Base-by-base conservation (phyloP, 2,888 invertebrate species). In the Spialia ferax region DNA sequence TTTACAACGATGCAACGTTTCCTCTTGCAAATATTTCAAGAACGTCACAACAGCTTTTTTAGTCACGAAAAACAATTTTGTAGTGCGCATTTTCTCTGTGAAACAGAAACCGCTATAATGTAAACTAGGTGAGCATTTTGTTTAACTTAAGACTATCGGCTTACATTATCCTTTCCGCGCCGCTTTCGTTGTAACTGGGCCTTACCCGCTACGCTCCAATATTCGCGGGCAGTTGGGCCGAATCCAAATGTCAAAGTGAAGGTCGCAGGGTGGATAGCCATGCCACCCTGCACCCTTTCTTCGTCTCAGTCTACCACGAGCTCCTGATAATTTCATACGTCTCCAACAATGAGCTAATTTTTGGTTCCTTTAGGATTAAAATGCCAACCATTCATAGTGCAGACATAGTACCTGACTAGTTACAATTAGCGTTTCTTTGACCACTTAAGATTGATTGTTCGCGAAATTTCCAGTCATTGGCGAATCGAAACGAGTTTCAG, bases 281-380 rank as follows among this genome's bases (percentile, higher is more conserved):
- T 15, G 18, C 29, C 48, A 62, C 52, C 52, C 62, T 52, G 52
- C 35, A 62, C 62, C 52, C 35, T 35, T n/a, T 52, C 62, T 35
- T 32, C n/a, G 50, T 22, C 26, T 52, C 62, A 62, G 62, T 62
- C 15, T 15, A 52, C 62, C 50, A 35, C 50, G 22, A 52, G 18
- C 62, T 22, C 26, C 10, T 23, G 50, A 1, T 7, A 32, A 13
- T 8, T 50, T 11, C 7, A n/a, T 45, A 35, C 26, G 52, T 45
- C 3, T 20, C 35, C 13, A 26, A 15, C 15, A 10, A 54, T 54
- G 26, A 54, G 11, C 48, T 6, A 22, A 50, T 2, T 5, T 8
- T 18, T 45, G 45, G 8, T 8, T 20, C 22, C 22, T 8, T 10
- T 2, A 0, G 1, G 6, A 20, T 1, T 11, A 60, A 60, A 60